phyloP scores from a whole-genome alignment of 1,140 invertebrate species.

The Calephelis nemesis region DNA sequence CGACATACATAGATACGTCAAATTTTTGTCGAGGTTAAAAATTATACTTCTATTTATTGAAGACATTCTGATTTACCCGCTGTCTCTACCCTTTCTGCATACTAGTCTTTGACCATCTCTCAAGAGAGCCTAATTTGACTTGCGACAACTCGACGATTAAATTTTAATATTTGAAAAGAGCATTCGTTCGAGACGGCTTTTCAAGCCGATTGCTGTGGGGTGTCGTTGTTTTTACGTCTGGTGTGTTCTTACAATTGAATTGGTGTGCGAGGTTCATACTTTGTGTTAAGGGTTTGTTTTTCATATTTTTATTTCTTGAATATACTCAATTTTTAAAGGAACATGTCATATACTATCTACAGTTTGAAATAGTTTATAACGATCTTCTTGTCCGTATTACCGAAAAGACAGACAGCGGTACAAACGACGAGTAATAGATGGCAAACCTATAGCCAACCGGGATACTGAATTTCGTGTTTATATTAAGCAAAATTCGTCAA shows the following conservation, averaged over 20 bases:
- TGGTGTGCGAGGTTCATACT: neutral
- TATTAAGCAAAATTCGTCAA: too few relatives aligned
- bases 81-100: neutral
- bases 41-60: too few relatives aligned
- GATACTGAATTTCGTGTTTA: too few relatives aligned
- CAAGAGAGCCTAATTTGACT: conserved; percentile 74
- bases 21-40: too few relatives aligned
- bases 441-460: too few relatives aligned
- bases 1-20: too few relatives aligned
- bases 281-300: neutral
- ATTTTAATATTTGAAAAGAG: conserved; percentile 77
- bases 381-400: neutral
- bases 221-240: conserved; percentile 56
- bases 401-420: neutral
- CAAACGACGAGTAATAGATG: neutral
- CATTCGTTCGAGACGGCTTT: conserved; percentile 41
- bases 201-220: conserved; percentile 48
- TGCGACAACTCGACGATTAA: conserved; percentile 75
- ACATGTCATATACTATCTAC: too few relatives aligned
- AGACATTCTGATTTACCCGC: too few relatives aligned
- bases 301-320: neutral
- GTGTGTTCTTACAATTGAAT: conserved; percentile 43
- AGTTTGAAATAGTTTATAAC: too few relatives aligned
- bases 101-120: conserved; percentile 56
- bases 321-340: too few relatives aligned